phyloP scores from a whole-genome alignment of 2,888 invertebrate genomes.

The Seladonia tumulorum region DNA sequence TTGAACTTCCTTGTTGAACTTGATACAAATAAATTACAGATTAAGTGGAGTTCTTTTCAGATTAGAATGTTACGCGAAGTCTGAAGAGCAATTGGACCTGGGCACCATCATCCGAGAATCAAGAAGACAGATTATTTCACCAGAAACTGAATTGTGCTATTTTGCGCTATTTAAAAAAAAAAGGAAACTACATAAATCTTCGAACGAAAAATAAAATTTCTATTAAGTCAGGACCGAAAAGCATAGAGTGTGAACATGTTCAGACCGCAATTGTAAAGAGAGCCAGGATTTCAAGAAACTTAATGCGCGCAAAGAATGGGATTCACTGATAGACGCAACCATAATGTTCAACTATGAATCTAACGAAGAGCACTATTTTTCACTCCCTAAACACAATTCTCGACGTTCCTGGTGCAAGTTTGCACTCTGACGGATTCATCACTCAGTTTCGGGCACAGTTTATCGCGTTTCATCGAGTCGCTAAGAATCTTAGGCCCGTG shows the following conservation, averaged over 20 bases:
- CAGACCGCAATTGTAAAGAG: neutral
- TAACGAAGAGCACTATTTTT: slow-evolving; percentile 61
- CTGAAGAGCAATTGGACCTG: too few species aligned
- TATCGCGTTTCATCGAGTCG: slow-evolving; percentile 52
- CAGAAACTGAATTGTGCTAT: neutral
- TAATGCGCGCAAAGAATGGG: neutral
- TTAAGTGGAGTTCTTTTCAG: neutral
- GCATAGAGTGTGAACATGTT: neutral
- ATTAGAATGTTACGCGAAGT: too few species aligned
- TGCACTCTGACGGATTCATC: slow-evolving; percentile 47
- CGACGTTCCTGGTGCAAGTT: slow-evolving; percentile 20
- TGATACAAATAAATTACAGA: neutral
- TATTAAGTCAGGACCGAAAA: neutral
- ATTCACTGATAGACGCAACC: slow-evolving; percentile 13
- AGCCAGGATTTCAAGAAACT: too few species aligned
- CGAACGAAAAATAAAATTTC: neutral
- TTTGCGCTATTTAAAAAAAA: neutral
- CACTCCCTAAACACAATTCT: slow-evolving; percentile 61
- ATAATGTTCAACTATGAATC: slow-evolving; percentile 28
- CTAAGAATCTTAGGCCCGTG: slow-evolving; percentile 31
- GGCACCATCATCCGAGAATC: neutral
- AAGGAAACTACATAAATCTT: too few species aligned
- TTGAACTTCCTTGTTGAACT: neutral
- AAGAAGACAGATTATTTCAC: neutral
- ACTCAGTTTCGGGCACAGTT: slow-evolving; percentile 52